phyloP scores from a whole-genome alignment of 2,113 vertebrate species.

The Colius striatus region DNA sequence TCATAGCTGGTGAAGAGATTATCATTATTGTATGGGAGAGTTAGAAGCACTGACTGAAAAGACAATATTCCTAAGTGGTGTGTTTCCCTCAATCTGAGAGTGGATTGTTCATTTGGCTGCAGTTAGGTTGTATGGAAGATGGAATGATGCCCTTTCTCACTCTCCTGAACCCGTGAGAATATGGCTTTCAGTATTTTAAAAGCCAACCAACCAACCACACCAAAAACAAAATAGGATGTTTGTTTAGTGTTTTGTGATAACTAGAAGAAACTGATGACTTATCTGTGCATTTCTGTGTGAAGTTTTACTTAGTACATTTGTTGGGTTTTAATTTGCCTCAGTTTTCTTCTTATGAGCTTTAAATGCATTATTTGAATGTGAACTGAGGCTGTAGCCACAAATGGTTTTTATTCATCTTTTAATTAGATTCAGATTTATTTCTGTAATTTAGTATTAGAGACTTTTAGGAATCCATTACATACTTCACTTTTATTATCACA shows the following conservation, averaged over 20 bases:
- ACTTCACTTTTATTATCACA: neutral
- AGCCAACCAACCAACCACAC: neutral
- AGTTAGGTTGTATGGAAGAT: neutral
- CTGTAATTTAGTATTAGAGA: neutral
- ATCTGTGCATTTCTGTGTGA: neutral
- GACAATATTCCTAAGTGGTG: neutral
- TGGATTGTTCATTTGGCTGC: neutral
- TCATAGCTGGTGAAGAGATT: neutral
- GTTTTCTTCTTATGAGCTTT: neutral
- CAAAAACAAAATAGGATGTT: too few relatives aligned
- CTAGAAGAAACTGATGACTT: neutral
- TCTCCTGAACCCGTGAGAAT: neutral
- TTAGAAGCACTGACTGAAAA: neutral
- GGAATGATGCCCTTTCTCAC: neutral
- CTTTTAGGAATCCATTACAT: neutral
- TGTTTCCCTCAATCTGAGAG: neutral
- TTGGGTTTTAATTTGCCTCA: neutral
- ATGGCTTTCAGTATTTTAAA: neutral
- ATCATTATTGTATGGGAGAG: neutral
- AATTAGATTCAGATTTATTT: neutral
- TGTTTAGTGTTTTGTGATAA: neutral
- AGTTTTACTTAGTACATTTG: neutral
- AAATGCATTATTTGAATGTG: neutral
- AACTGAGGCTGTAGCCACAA: neutral
- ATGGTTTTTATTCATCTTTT: neutral